These are phyloP conservation scores for Siphonodentalium dalli DNA, from an alignment of 2,888 invertebrate species.

Conservation along the genomic window DNA sequence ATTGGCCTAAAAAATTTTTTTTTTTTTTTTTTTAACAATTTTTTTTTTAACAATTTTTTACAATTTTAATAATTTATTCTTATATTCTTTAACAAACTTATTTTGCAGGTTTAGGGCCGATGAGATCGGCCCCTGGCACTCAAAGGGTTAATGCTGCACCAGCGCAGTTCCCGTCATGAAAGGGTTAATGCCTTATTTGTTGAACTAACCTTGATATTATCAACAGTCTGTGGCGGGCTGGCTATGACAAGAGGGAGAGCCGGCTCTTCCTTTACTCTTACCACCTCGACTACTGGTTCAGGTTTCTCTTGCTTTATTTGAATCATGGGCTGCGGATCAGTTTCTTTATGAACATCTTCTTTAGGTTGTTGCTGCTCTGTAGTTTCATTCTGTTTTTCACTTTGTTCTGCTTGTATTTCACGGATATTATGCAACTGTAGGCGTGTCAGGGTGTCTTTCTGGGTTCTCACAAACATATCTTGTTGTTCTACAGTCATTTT, in stretches of 20 bases:
- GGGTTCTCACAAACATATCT: slow-evolving; percentile 50
- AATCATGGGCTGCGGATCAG: slow-evolving; percentile 8
- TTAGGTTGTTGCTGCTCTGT: slow-evolving; percentile 34
- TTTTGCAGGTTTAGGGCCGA: no score
- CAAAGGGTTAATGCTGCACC: no score
- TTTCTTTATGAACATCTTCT: slow-evolving; percentile 15
- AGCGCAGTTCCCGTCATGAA: no score
- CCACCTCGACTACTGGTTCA: slow-evolving; percentile 23
- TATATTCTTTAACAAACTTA: no score
- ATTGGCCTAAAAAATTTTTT: no score
- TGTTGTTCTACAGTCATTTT: slow-evolving; percentile 57
- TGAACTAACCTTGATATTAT: not conserved
- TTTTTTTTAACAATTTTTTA: no score
- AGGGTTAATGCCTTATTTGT: not conserved
- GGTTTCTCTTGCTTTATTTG: no score
- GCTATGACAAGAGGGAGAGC: not conserved
- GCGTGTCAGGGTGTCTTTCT: slow-evolving; percentile 43
- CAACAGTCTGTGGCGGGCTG: slow-evolving; percentile 3
- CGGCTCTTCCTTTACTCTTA: not conserved
- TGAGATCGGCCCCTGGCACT: no score
- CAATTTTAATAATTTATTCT: no score
- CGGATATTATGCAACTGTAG: slow-evolving; percentile 39
- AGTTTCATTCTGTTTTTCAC: not conserved
- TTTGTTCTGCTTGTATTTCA: slow-evolving; percentile 25
- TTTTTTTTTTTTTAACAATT: slow-evolving; percentile 11